Evolutionary conservation across 2,797 vertebrate species (phyloP).

Genomic region (Monodelphis domestica): DNA sequence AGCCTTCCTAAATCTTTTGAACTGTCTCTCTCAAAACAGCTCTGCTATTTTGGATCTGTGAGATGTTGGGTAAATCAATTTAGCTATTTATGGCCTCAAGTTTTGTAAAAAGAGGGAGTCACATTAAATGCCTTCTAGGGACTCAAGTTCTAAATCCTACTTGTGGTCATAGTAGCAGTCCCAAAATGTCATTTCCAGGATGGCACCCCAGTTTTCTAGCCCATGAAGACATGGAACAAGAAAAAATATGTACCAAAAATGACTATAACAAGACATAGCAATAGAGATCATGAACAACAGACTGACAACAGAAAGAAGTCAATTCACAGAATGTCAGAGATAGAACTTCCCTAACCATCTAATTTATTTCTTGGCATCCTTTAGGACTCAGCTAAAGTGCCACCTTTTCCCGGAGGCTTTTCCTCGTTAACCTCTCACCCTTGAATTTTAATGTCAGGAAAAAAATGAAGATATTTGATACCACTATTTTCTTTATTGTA

Average conservation of each 20-base stretch:
- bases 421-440: background rate
- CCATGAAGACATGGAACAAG: background rate
- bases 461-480: background rate
- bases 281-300: background rate
- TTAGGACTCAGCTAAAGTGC: background rate
- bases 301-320: background rate
- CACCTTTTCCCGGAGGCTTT: background rate
- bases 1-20: background rate
- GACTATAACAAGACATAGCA: background rate
- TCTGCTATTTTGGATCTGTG: background rate
- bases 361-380: background rate
- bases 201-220: background rate
- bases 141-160: background rate
- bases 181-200: background rate
- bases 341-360: background rate
- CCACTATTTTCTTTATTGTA: background rate
- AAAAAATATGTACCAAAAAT: no score
- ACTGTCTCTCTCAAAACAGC: background rate
- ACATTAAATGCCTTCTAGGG: background rate
- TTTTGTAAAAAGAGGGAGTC: background rate
- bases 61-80: background rate
- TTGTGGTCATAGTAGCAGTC: background rate
- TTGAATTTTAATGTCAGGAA: background rate
- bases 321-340: background rate
- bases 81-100: background rate